Evolutionary conservation across 2,888 invertebrate genomes (phyloP).

Genomic region (Megalurothrips usitatus): DNA sequence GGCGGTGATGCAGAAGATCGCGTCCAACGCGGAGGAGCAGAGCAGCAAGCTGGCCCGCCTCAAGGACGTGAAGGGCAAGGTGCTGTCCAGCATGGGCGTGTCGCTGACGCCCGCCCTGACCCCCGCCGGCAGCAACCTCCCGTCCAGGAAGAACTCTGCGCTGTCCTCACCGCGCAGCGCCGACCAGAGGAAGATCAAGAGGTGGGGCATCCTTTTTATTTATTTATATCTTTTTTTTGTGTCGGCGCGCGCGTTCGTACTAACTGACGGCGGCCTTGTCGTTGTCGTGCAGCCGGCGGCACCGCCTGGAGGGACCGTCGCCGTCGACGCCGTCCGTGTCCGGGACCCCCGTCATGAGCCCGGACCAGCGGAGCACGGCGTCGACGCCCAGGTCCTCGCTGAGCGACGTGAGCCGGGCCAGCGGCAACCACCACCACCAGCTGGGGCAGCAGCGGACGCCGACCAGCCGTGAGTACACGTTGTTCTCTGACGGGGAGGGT

Average conservation of each 20-base stretch:
- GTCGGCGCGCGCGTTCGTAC: background rate
- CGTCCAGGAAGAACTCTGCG: background rate
- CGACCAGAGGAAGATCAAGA: background rate
- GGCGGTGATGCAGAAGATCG: slow-evolving; percentile 77
- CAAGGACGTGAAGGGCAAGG: slow-evolving; percentile 85
- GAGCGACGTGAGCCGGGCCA: slow-evolving; percentile 4
- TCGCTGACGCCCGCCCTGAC: slow-evolving; percentile 25
- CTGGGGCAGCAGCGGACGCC: background rate
- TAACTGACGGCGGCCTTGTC: background rate
- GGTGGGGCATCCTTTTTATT: background rate
- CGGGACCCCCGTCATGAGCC: slow-evolving; percentile 12
- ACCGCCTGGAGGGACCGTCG: background rate
- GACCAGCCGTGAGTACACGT: background rate
- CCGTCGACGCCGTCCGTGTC: background rate
- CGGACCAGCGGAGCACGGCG: slow-evolving; percentile 7
- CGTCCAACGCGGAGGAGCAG: slow-evolving; percentile 65
- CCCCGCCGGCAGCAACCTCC: too few relatives aligned
- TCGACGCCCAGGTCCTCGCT: background rate
- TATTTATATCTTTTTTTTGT: background rate
- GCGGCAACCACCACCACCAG: background rate
- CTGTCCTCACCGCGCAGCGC: background rate
- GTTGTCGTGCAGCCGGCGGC: background rate
- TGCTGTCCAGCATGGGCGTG: slow-evolving; percentile 47
- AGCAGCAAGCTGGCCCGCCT: slow-evolving; percentile 62
- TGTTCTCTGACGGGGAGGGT: background rate